Conservation (phyloP, 2,888 invertebrate genomes). For the Rhingia campestris region DNA sequence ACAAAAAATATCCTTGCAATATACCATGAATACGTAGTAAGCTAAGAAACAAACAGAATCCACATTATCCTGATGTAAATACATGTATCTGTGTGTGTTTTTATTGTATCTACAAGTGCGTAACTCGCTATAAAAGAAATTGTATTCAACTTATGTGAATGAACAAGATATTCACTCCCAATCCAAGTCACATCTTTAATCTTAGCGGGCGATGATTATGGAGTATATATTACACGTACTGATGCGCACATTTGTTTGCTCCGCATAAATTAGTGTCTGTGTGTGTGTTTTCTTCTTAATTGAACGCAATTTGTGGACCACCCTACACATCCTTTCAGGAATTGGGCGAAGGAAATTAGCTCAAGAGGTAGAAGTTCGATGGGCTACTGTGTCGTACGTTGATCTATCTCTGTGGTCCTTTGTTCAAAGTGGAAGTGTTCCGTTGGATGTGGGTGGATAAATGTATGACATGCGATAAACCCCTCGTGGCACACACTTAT, state of each 20-base stretch:
- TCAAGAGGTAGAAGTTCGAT: conserved; percentile 37
- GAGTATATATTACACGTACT: conserved; percentile 39
- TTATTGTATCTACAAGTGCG: conserved; percentile 10
- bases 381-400: conserved; percentile 41
- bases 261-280: conserved; percentile 8
- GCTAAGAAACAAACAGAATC: conserved; percentile 19
- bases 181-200: not conserved
- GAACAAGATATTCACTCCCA: conserved; percentile 10
- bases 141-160: conserved; percentile 28
- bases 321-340: no score
- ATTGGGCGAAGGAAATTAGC: conserved; percentile 23
- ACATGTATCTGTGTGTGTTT: not conserved
- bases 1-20: not conserved
- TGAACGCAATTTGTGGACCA: conserved; percentile 32
- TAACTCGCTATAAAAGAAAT: conserved; percentile 41
- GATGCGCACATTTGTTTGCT: conserved; percentile 25
- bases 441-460: not conserved
- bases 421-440: not conserved
- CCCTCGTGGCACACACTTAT: conserved; percentile 2
- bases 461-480: conserved; percentile 22
- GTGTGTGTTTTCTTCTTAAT: conserved; percentile 25
- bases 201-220: conserved; percentile 27
- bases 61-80: conserved; percentile 23
- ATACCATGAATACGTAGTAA: conserved; percentile 7
- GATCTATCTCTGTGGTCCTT: conserved; percentile 10